These are phyloP conservation scores for Scalopus aquaticus DNA, from an alignment of 2,113 vertebrate species.

Conservation along the genomic window DNA sequence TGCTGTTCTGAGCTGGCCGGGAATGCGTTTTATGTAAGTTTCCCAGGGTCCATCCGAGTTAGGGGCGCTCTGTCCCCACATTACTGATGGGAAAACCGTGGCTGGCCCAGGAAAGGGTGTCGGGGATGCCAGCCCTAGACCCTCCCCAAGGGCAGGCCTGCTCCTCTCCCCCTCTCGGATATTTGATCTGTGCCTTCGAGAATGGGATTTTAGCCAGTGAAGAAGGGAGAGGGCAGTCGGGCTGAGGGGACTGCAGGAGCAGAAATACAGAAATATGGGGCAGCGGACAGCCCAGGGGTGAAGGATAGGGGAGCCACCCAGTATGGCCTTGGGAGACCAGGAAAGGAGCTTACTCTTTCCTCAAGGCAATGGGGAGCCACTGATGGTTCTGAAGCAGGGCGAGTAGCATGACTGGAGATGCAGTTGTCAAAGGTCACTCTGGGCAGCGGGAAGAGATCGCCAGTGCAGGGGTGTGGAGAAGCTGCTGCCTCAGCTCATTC, in stretches of 20 bases:
- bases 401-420: not conserved
- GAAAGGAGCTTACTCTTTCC: not conserved
- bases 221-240: not conserved
- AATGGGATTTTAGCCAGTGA: conserved; percentile 17
- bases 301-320: not conserved
- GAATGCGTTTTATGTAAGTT: not conserved
- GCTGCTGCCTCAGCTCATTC: not conserved
- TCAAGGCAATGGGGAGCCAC: not conserved
- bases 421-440: not conserved
- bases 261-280: not conserved
- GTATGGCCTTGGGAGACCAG: not conserved
- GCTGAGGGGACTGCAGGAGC: not conserved
- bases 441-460: not conserved
- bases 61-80: not conserved
- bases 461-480: not conserved
- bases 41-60: no score
- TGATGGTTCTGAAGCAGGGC: not conserved
- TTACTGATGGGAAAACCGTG: not conserved
- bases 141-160: not conserved
- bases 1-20: not conserved
- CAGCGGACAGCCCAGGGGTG: not conserved
- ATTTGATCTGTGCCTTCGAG: not conserved
- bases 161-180: not conserved
- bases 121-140: not conserved
- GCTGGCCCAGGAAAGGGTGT: not conserved